Conservation (phyloP, 2,888 invertebrate species). For the Scaptodrosophila latifasciaeformis region DNA sequence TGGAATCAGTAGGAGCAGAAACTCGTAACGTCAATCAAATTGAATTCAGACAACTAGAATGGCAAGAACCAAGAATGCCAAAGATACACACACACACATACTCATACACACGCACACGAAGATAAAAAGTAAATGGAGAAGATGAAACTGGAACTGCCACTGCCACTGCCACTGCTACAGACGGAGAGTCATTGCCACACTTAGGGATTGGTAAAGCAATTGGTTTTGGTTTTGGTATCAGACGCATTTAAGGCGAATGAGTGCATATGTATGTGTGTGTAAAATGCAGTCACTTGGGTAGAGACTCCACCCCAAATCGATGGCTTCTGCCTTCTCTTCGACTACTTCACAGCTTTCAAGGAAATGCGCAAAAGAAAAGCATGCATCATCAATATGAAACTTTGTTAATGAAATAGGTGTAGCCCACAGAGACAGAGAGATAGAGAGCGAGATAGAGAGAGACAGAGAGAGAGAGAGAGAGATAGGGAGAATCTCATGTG, state of each 20-base stretch:
- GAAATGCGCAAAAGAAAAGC: constrained; percentile 36
- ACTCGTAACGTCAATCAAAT: constrained; percentile 68
- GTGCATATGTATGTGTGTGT: no score
- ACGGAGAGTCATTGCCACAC: neutral
- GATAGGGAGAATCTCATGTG: no score
- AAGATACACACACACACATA: neutral
- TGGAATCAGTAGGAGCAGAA: constrained; percentile 67
- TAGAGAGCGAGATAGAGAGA: no score
- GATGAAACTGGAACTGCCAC: neutral
- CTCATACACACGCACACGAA: no score
- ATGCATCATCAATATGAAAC: constrained; percentile 66
- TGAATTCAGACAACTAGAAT: constrained; percentile 53
- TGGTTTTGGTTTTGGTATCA: no score
- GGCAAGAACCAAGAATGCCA: constrained; percentile 12
- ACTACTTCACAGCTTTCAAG: no score
- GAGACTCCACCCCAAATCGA: no score
- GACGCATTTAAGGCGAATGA: no score
- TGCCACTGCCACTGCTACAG: neutral
- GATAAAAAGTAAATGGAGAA: no score
- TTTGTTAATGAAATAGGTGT: constrained; percentile 66
- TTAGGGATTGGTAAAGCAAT: neutral
- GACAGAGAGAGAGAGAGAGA: no score
- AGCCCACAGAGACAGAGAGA: constrained; percentile 13
- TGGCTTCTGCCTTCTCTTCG: no score
- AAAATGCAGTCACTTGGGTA: no score